phyloP scores from a whole-genome alignment of 2,113 vertebrate genomes.

The Tretioscincus oriximinensis region DNA sequence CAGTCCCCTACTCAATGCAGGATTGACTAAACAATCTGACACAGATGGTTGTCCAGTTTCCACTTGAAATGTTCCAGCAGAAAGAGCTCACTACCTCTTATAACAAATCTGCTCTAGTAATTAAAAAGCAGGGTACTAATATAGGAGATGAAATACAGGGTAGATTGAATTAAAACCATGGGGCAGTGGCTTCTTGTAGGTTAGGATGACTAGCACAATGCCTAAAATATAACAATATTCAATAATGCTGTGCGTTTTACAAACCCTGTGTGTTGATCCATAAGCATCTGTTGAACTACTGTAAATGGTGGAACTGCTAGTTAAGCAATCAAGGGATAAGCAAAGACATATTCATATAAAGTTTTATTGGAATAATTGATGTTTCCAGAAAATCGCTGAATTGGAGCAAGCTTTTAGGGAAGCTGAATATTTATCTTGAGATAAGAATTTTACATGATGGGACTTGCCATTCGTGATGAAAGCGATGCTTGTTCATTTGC shows the following conservation, averaged over 20 bases:
- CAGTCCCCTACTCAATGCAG: too few species aligned
- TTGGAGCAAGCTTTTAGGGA: neutral
- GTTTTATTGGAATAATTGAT: neutral
- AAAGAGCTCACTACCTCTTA: too few species aligned
- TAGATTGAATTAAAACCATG: neutral
- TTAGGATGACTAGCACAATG: neutral
- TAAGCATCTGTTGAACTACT: neutral
- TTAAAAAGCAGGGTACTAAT: too few species aligned
- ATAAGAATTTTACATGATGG: neutral
- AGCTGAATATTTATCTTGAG: neutral
- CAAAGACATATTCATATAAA: neutral
- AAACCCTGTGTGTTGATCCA: neutral
- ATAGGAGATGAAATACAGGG: too few species aligned
- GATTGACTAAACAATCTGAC: too few species aligned
- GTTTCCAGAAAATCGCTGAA: neutral
- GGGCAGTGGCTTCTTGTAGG: neutral
- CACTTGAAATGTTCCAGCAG: too few species aligned
- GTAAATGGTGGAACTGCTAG: neutral
- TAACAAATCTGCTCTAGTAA: too few species aligned
- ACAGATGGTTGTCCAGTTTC: too few species aligned
- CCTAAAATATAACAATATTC: neutral
- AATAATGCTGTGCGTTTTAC: neutral
- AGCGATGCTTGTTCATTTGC: neutral
- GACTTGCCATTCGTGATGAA: neutral
- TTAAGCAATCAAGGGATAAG: neutral